Conservation (phyloP, 2,797 vertebrate species). For the Pipistrellus pygmaeus region DNA sequence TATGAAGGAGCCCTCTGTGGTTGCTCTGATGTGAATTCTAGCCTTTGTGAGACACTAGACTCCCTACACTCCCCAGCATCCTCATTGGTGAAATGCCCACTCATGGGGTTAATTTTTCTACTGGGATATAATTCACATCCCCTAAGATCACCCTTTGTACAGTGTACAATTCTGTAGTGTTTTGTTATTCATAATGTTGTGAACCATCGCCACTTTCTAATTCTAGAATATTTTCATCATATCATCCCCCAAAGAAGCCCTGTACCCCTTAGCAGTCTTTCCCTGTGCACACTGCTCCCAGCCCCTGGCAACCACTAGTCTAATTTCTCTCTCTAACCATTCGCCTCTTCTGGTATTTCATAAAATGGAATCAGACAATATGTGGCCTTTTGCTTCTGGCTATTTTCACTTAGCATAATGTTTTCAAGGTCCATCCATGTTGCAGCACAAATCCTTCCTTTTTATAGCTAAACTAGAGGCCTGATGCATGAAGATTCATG, state of each 20-base stretch:
- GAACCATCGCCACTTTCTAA: neutral
- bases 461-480: neutral
- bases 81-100: neutral
- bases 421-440: neutral
- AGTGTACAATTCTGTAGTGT: neutral
- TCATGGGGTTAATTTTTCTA: neutral
- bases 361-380: rapidly evolving
- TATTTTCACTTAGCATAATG: too few relatives aligned
- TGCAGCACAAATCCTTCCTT: rapidly evolving
- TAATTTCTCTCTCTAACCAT: neutral
- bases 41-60: neutral
- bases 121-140: neutral
- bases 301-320: neutral
- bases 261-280: neutral
- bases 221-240: neutral
- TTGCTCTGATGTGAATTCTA: neutral
- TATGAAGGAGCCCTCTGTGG: neutral
- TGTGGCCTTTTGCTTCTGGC: neutral
- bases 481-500: too few relatives aligned
- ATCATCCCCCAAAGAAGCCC: neutral
- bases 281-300: rapidly evolving
- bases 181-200: neutral
- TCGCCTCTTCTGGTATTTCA: neutral
- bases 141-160: neutral
- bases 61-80: neutral